These are phyloP conservation scores for Chrosomus eos DNA, from an alignment of 2,797 vertebrate genomes.

Conservation along the genomic window DNA sequence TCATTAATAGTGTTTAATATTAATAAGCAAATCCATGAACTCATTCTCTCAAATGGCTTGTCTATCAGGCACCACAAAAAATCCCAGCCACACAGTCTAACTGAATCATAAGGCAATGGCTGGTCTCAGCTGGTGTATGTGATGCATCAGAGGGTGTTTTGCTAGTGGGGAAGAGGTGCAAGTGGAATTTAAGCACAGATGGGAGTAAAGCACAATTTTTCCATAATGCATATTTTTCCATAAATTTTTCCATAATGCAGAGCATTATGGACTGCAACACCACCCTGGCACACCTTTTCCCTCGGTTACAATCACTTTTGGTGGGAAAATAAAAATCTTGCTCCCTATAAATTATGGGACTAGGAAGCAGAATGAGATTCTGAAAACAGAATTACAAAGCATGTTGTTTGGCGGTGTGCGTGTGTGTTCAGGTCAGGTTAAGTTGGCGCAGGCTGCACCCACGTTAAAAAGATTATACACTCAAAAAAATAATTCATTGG, in stretches of 20 bases:
- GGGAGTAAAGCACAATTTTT: constrained; percentile 12
- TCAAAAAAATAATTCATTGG: too few relatives aligned
- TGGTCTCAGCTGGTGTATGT: constrained; percentile 19
- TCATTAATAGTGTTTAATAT: background rate
- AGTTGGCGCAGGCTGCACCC: constrained; percentile 10
- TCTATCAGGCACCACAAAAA: constrained; percentile 56
- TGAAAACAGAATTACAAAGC: background rate
- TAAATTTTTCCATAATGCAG: too few relatives aligned
- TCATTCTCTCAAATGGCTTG: constrained; percentile 43
- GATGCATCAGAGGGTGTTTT: constrained; percentile 5
- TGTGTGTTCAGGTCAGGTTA: constrained; percentile 7
- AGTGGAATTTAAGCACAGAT: constrained; percentile 20
- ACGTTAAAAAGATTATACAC: constrained; percentile 36
- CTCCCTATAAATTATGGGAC: background rate
- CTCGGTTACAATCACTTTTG: background rate
- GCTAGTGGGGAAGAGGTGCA: background rate
- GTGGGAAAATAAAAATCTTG: background rate
- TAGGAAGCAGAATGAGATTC: background rate
- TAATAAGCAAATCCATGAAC: background rate
- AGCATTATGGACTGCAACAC: background rate
- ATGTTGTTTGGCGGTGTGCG: background rate
- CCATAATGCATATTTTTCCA: too few relatives aligned
- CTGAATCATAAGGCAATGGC: constrained; percentile 29
- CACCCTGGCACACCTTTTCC: background rate
- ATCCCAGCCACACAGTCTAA: constrained; percentile 22